Conservation (phyloP, 1,140 invertebrate genomes). For the Onthophagus taurus region DNA sequence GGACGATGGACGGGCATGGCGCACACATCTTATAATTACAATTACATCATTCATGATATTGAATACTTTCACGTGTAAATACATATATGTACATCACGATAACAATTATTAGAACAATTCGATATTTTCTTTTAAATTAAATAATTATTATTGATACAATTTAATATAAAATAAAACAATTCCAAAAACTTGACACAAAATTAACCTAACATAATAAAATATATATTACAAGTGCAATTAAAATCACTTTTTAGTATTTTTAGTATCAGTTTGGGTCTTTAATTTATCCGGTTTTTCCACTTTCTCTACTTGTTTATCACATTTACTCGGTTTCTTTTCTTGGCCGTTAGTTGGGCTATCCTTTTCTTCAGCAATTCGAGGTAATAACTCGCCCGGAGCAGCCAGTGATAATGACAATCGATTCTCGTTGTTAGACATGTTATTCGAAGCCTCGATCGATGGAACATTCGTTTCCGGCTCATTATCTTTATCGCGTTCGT, state of each 20-base stretch:
- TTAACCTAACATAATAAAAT: too few relatives aligned
- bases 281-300: neutral
- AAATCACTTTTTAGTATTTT: neutral
- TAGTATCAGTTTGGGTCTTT: neutral
- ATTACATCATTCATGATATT: too few relatives aligned
- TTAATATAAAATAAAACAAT: too few relatives aligned
- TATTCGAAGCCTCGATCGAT: slow-evolving; percentile 28
- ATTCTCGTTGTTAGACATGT: slow-evolving; percentile 25
- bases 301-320: slow-evolving; percentile 19
- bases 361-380: slow-evolving; percentile 72
- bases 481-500: slow-evolving; percentile 25
- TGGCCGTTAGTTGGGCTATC: slow-evolving; percentile 61
- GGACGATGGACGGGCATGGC: too few relatives aligned
- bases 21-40: too few relatives aligned
- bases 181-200: too few relatives aligned
- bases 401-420: slow-evolving; percentile 37
- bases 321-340: slow-evolving; percentile 19
- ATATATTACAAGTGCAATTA: too few relatives aligned
- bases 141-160: too few relatives aligned
- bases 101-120: too few relatives aligned
- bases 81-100: too few relatives aligned
- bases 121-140: too few relatives aligned
- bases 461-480: slow-evolving; percentile 2
- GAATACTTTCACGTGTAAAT: too few relatives aligned
- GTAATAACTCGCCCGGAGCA: slow-evolving; percentile 46